A percentile compares a stretch with the other conserved stretches of the same genome.
Evolutionary conservation across 2,797 vertebrate species (phyloP).

Genomic region (Crenichthys baileyi): DNA sequence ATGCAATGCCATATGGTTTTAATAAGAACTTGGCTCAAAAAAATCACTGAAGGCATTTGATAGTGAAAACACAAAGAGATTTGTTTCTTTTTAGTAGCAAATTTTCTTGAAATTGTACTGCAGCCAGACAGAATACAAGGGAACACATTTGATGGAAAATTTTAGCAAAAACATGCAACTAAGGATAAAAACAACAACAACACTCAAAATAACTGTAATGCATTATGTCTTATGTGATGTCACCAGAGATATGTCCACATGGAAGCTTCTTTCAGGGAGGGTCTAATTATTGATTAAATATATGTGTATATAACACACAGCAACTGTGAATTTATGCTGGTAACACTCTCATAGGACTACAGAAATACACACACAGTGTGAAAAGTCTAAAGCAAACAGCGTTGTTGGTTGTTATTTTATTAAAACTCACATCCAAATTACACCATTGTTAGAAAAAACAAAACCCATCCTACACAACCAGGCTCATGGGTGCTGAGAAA

Average conservation of each 20-base stretch:
- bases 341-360: constrained; percentile 6
- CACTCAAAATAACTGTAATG: not conserved
- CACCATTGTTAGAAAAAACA: constrained; percentile 38
- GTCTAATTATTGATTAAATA: not conserved
- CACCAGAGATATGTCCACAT: not conserved
- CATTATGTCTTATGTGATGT: not conserved
- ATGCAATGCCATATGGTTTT: not conserved
- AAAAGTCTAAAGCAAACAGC: constrained; percentile 22
- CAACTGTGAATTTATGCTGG: not conserved
- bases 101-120: not conserved
- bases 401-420: constrained; percentile 31
- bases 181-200: too few species aligned
- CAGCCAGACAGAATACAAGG: not conserved
- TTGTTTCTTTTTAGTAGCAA: not conserved
- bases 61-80: not conserved
- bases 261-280: not conserved
- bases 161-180: not conserved
- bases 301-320: not conserved
- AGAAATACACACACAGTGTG: not conserved
- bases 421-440: constrained; percentile 41
- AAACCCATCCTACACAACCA: constrained; percentile 37
- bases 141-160: not conserved
- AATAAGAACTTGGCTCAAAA: not conserved
- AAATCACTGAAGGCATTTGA: not conserved
- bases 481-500: constrained; percentile 13